These are phyloP conservation scores for Potorous gilbertii DNA, from an alignment of 2,797 vertebrate genomes.

Conservation along the genomic window DNA sequence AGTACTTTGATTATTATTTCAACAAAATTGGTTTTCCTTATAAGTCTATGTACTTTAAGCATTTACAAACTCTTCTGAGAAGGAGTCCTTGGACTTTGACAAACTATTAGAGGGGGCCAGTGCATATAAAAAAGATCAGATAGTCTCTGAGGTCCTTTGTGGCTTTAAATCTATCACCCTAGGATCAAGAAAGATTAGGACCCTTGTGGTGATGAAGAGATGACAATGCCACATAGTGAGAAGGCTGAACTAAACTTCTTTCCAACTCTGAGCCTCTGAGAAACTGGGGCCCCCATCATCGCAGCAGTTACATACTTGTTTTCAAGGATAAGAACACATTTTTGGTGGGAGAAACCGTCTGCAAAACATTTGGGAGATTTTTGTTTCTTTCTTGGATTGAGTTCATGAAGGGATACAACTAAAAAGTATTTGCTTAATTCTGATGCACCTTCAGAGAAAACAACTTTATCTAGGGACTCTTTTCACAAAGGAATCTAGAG, in stretches of 20 bases:
- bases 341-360: conserved; percentile 1
- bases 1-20: not conserved
- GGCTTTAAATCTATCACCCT: not conserved
- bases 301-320: not conserved
- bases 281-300: not conserved
- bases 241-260: not conserved
- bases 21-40: not conserved
- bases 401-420: not conserved
- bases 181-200: not conserved
- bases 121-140: not conserved
- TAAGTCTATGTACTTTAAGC: not conserved
- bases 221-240: not conserved
- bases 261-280: not conserved
- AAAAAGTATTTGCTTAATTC: not conserved
- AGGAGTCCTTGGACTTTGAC: not conserved
- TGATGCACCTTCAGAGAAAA: not conserved
- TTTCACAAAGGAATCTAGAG: not conserved
- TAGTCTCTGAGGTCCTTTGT: not conserved
- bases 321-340: not conserved
- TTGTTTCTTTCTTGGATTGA: not conserved
- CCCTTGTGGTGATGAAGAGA: not conserved
- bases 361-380: not conserved
- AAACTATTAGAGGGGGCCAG: not conserved
- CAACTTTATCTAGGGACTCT: not conserved
- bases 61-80: not conserved